Conservation (phyloP, 2,797 vertebrate species). For the Luscinia luscinia region DNA sequence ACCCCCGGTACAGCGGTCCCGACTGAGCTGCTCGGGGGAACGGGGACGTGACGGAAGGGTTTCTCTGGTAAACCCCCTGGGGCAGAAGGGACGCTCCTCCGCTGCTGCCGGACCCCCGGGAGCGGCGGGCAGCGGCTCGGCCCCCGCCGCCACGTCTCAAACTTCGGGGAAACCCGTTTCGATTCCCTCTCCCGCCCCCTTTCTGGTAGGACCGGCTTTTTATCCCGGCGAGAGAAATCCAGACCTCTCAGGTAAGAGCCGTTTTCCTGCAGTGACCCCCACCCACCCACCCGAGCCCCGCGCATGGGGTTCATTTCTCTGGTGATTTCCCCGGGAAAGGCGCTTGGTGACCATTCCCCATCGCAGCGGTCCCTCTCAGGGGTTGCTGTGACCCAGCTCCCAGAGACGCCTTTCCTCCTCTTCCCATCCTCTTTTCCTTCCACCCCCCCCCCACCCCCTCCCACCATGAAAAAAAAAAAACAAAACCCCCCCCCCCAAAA, state of each 20-base stretch:
- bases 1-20: conserved; percentile 29
- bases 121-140: not conserved
- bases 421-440: not conserved
- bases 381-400: not conserved
- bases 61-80: conserved; percentile 62
- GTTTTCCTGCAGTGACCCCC: not conserved
- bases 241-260: conserved; percentile 40
- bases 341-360: not conserved
- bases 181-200: not conserved
- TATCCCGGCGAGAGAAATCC: not conserved
- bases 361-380: not conserved
- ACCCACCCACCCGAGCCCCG: not conserved
- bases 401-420: not conserved
- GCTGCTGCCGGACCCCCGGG: not conserved
- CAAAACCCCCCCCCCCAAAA: no score
- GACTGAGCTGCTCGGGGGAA: conserved; percentile 36
- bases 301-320: not conserved
- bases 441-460: fast-evolving
- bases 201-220: not conserved
- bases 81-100: not conserved
- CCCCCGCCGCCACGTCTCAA: not conserved
- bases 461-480: not conserved
- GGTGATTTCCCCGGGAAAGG: not conserved
- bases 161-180: conserved; percentile 12
- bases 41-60: not conserved